These are phyloP conservation scores for Macrostomum lignano DNA, from an alignment of 1,140 invertebrate species.

Conservation along the genomic window DNA sequence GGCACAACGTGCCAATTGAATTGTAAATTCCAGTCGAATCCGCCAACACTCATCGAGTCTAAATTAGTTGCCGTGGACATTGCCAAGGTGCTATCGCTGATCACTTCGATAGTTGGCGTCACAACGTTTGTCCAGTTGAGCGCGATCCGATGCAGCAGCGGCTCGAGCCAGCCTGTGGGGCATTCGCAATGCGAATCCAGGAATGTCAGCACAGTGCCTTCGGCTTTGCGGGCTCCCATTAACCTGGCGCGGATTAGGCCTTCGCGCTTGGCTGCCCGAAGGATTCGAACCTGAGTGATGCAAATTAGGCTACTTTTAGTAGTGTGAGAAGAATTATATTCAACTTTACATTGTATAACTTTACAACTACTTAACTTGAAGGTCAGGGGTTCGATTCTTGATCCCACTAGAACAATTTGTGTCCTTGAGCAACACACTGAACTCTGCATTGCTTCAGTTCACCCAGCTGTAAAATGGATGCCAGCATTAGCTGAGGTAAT, in stretches of 20 bases:
- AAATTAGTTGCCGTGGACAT: conserved; percentile 12
- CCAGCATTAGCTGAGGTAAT: no score
- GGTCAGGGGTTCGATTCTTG: no score
- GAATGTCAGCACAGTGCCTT: conserved; percentile 65
- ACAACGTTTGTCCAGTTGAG: conserved; percentile 47
- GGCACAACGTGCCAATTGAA: conserved; percentile 22
- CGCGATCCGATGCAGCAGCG: conserved; percentile 63
- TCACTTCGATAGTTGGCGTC: conserved; percentile 72
- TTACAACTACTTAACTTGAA: no score
- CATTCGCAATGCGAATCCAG: conserved; percentile 96
- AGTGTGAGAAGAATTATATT: no score
- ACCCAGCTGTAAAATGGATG: no score
- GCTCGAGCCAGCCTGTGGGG: conserved; percentile 67
- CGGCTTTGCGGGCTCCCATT: conserved; percentile 51
- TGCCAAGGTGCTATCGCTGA: conserved; percentile 58
- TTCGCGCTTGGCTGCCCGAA: conserved; percentile 36
- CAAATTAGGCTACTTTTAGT: conserved; percentile 63
- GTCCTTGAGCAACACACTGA: no score
- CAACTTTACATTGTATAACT: no score
- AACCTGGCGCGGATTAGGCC: conserved; percentile 59
- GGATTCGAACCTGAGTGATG: conserved; percentile 43
- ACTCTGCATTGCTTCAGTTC: no score
- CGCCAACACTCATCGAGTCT: conserved; percentile 16
- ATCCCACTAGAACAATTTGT: no score
- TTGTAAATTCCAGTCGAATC: conserved; percentile 22